These are phyloP conservation scores for Aphrocallistes beatrix DNA, from an alignment of 37 sponge, comb jelly and placozoan species.

Conservation along the genomic window DNA sequence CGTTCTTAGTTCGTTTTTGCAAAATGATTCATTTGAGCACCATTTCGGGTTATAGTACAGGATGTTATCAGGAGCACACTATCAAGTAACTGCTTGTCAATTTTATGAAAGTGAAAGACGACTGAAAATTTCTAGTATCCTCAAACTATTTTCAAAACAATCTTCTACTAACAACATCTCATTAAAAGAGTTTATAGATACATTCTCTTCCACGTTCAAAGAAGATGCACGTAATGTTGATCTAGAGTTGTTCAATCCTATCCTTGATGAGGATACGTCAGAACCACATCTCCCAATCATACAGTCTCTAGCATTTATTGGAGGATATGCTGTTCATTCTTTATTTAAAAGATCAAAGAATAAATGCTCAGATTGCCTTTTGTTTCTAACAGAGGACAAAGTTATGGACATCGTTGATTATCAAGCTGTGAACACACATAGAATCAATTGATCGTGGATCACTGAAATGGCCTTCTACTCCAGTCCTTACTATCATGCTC, in stretches of 20 bases:
- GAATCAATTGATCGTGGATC: no score
- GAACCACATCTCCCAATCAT: conserved; percentile 4
- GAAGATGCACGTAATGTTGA: background rate
- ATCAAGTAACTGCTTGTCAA: conserved; percentile 18
- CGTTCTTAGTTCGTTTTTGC: conserved; percentile 4
- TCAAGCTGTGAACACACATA: no score
- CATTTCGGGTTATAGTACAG: conserved; percentile 9
- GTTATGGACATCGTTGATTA: no score
- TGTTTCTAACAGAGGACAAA: no score
- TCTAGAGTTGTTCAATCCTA: conserved; percentile 7
- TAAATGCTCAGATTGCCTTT: no score
- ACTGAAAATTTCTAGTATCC: conserved; percentile 1
- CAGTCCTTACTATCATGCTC: no score
- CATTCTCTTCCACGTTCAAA: conserved; percentile 6
- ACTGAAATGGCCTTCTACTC: no score
- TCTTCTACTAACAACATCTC: background rate
- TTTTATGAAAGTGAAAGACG: conserved; percentile 1
- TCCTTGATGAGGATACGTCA: background rate
- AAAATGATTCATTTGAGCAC: background rate
- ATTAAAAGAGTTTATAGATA: background rate
- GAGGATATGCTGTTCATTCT: background rate
- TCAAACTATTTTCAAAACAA: conserved; percentile 11
- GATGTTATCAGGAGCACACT: no score
- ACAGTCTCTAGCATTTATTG: background rate
- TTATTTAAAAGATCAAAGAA: background rate